Conservation (phyloP, 2,888 invertebrate genomes). For the Yponomeuta evonymella region DNA sequence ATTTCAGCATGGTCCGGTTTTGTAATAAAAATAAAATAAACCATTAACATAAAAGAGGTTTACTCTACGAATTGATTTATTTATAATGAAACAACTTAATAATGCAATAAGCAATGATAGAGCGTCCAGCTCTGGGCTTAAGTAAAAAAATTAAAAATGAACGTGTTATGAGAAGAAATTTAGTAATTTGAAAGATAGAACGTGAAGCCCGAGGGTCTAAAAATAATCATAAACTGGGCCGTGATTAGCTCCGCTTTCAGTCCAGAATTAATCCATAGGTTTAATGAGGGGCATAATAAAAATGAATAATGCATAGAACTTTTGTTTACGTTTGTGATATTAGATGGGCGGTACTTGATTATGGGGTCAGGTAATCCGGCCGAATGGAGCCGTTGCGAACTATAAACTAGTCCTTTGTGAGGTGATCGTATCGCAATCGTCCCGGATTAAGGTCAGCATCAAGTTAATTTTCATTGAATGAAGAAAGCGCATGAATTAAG, state of each 20-base stretch:
- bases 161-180: conserved; percentile 4
- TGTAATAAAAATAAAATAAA: neutral
- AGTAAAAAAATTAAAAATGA: neutral
- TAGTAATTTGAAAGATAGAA: neutral
- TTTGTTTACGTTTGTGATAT: conserved; percentile 34
- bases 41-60: neutral
- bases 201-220: neutral
- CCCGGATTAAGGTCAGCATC: conserved; percentile 25
- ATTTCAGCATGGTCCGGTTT: neutral
- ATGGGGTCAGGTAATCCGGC: conserved; percentile 15
- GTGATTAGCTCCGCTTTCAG: conserved; percentile 49
- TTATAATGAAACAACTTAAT: neutral
- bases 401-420: conserved; percentile 17
- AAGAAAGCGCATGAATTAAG: conserved; percentile 22
- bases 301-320: conserved; percentile 43
- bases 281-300: conserved; percentile 31
- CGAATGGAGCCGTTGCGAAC: conserved; percentile 18
- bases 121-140: neutral
- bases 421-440: conserved; percentile 21
- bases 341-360: conserved; percentile 13
- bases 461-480: conserved; percentile 31
- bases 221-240: conserved; percentile 20
- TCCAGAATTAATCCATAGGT: conserved; percentile 32
- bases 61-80: neutral
- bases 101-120: neutral